A percentile compares a stretch with the other conserved stretches of the same genome.
Evolutionary conservation across 2,113 vertebrate species (phyloP).

Genomic region (Edolisoma coerulescens): DNA sequence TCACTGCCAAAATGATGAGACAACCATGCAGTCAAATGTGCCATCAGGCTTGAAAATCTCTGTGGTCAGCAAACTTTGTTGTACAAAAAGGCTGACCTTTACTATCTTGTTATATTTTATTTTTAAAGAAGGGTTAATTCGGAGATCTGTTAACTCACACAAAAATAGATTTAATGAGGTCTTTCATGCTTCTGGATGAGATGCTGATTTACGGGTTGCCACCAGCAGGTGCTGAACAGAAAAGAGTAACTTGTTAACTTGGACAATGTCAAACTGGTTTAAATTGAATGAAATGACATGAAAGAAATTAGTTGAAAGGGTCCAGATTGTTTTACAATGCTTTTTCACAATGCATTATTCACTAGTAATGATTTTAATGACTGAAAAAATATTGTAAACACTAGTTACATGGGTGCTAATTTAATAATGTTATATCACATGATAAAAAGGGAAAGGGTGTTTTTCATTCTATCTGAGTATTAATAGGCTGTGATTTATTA

Average conservation of each 20-base stretch:
- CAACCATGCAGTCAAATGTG: slow-evolving; percentile 34
- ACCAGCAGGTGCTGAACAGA: slow-evolving; percentile 10
- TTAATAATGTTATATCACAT: not conserved
- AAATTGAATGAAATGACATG: not conserved
- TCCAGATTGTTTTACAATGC: slow-evolving; percentile 3
- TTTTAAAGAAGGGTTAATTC: slow-evolving; percentile 27
- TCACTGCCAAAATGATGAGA: slow-evolving; percentile 61
- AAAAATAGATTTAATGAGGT: slow-evolving; percentile 31
- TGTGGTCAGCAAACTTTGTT: slow-evolving; percentile 31
- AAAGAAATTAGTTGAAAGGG: slow-evolving; percentile 5
- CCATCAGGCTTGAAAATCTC: slow-evolving; percentile 44
- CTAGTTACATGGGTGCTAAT: not conserved
- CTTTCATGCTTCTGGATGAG: not conserved
- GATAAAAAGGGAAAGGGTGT: not conserved
- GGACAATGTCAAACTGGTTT: slow-evolving; percentile 26
- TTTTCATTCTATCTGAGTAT: not conserved
- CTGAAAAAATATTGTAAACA: not conserved
- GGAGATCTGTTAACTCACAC: slow-evolving; percentile 24
- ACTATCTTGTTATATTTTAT: not conserved
- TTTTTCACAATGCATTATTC: not conserved
- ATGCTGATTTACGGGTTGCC: not conserved
- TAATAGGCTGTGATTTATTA: not conserved
- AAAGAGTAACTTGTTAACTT: not conserved
- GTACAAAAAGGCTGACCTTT: slow-evolving; percentile 25
- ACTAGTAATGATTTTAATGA: slow-evolving; percentile 18